Base-by-base conservation (phyloP, 2,113 vertebrate species). In the Centrocercus urophasianus region DNA sequence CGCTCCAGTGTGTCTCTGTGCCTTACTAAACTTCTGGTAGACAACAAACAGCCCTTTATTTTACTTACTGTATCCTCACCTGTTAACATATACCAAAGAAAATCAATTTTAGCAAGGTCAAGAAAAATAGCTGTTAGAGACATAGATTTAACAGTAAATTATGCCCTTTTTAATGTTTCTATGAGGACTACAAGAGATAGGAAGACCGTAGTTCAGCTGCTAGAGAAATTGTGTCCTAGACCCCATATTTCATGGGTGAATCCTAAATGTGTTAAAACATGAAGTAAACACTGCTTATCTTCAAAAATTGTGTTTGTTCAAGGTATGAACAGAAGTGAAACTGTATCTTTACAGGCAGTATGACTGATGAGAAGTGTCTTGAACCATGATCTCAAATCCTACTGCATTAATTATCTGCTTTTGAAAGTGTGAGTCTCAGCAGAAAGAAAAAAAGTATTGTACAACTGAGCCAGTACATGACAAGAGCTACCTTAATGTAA, bases 281-380 rank as follows among this genome's bases (percentile, higher is more conserved):
- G 52, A 89, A 13, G 79, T 61, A 83, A 82, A 75, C 43, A 14
- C 11, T 89, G 17, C 38, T 85, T 79, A 52, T 79, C 74, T 85
- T 88, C 52, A 83, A 50, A 72, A 72, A 71, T 0, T 74, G 1
- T 64, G 27, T 74, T 91, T 74, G 16, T 42, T 94, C 71, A 79
- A 91, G 43, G 32, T 85, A 60, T 50, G 52, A 85, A 42, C 8
- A 87, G 52, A 77, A 93, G 38, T 72, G 28, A 61, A 87, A 13
- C 24, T 85, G 57, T n/a, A 69, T 38, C 10, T 75, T 19, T 60
- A 34, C 28, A 69, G 24, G 32, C 24, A 79, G 25, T 52, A 69
- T 72, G 40, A 88, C 43, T 72, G 82, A 93, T 79, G 57, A 87
- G 27, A 71, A 45, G 18, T 75, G 43, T 75, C 74, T 95, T 79